These are phyloP conservation scores for Hylomyscus alleni DNA, from an alignment of 2,797 vertebrate species.

Conservation along the genomic window DNA sequence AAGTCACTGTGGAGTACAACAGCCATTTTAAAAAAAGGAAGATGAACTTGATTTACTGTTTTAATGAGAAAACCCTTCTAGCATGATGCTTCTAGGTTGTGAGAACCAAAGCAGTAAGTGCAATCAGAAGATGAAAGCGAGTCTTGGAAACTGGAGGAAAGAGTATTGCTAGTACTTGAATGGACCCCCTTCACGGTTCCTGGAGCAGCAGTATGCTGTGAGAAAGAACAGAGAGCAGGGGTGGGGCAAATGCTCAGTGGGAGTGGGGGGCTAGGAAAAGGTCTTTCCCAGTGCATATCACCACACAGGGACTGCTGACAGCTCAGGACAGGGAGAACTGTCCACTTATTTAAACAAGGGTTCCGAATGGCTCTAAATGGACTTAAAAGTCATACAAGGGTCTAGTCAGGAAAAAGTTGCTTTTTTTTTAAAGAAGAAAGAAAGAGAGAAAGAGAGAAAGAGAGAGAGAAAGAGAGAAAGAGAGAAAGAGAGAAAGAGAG, in stretches of 20 bases:
- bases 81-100: not conserved
- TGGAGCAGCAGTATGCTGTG: not conserved
- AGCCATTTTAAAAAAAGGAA: too few species aligned
- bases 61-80: not conserved
- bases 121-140: not conserved
- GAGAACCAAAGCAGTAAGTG: not conserved
- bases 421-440: not conserved
- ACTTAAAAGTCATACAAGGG: not conserved
- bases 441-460: too few species aligned
- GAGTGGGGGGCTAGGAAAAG: too few species aligned
- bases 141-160: not conserved
- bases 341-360: not conserved
- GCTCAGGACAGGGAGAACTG: not conserved
- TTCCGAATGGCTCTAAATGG: not conserved
- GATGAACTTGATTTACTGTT: accelerated
- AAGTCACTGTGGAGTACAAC: accelerated
- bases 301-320: accelerated
- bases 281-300: not conserved
- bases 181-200: too few species aligned
- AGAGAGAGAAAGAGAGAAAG: too few species aligned
- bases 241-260: accelerated
- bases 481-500: too few species aligned
- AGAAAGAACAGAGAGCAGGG: not conserved
- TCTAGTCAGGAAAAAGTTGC: not conserved
- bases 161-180: not conserved